Evolutionary conservation across 1,140 invertebrate species (phyloP).

Genomic region (Drosophila leontia): DNA sequence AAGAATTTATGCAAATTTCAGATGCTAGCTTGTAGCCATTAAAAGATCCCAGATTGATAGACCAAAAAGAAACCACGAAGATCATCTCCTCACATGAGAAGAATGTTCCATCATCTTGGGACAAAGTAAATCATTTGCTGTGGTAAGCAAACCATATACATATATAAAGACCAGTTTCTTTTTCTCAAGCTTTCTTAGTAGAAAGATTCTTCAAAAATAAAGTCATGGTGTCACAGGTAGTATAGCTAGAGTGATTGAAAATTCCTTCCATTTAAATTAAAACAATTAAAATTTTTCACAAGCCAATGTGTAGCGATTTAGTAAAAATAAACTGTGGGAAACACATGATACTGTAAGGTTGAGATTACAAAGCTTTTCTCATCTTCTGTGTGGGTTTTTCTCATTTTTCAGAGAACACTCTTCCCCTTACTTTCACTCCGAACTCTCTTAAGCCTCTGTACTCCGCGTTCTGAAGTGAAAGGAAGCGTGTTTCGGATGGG

Average conservation of each 20-base stretch:
- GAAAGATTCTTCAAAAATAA: background rate
- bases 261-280: background rate
- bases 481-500: conserved; percentile 29
- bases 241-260: background rate
- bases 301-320: background rate
- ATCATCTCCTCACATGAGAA: conserved; percentile 8
- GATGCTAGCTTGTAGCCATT: conserved; percentile 22
- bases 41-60: conserved; percentile 38
- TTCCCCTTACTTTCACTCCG: conserved; percentile 57
- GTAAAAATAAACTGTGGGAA: conserved; percentile 10
- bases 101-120: conserved; percentile 24
- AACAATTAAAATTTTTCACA: background rate
- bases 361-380: background rate
- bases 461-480: conserved; percentile 74
- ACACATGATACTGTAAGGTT: background rate
- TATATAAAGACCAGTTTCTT: background rate
- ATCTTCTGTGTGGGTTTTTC: conserved; percentile 18
- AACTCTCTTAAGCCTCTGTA: conserved; percentile 5
- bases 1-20: conserved; percentile 46
- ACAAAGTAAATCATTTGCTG: conserved; percentile 17
- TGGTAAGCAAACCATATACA: background rate
- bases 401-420: conserved; percentile 6
- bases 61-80: conserved; percentile 27
- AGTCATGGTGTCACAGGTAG: too few species aligned
- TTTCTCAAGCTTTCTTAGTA: too few species aligned